phyloP scores from a whole-genome alignment of 2,113 vertebrate species.

The Aramus guarauna region DNA sequence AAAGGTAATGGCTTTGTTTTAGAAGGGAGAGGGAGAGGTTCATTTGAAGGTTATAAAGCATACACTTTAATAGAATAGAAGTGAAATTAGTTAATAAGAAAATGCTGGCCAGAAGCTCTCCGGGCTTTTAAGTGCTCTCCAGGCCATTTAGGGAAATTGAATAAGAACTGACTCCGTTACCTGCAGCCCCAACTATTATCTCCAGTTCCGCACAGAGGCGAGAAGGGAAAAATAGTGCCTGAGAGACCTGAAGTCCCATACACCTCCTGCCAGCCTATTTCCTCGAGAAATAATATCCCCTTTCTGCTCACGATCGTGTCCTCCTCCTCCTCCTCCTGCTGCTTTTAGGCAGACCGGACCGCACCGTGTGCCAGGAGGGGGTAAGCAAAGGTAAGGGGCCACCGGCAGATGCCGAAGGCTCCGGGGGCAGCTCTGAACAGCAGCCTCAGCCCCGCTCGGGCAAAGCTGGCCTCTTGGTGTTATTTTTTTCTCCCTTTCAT shows the following conservation, averaged over 20 bases:
- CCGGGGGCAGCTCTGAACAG: background rate
- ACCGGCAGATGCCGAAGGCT: background rate
- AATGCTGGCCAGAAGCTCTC: slow-evolving; percentile 62
- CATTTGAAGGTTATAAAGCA: slow-evolving; percentile 68
- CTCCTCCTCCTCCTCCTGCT: background rate
- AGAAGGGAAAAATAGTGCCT: slow-evolving; percentile 39
- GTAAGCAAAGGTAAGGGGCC: slow-evolving; percentile 40
- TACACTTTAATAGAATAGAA: slow-evolving; percentile 69
- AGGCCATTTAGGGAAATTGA: slow-evolving; percentile 64
- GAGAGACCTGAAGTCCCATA: slow-evolving; percentile 11
- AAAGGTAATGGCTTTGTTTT: slow-evolving; percentile 52
- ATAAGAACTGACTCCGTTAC: slow-evolving; percentile 42
- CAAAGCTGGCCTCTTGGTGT: background rate
- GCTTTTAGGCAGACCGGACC: background rate
- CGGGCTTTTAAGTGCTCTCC: slow-evolving; percentile 67
- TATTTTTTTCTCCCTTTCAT: background rate
- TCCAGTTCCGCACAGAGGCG: slow-evolving; percentile 10
- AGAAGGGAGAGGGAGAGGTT: slow-evolving; percentile 30
- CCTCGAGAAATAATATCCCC: slow-evolving; percentile 9
- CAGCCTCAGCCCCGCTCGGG: background rate
- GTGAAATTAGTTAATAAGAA: slow-evolving; percentile 72
- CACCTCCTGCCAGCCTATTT: background rate
- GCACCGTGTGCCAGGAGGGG: background rate
- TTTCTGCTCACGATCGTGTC: background rate
- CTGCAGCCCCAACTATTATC: slow-evolving; percentile 47